phyloP scores from a whole-genome alignment of 1,140 invertebrate genomes.

The Scaptomyza hsui region DNA sequence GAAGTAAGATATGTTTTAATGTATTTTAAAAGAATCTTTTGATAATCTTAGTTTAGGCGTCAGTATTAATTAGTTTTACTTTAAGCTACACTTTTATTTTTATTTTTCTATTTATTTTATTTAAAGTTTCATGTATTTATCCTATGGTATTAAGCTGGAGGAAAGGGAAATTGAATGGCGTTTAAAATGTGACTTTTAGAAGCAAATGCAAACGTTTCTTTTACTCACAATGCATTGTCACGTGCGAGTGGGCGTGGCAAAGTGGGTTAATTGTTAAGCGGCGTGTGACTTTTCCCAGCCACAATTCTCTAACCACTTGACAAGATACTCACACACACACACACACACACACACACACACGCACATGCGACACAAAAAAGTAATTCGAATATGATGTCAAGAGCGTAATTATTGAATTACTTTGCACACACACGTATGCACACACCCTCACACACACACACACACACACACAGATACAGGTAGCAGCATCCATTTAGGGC shows the following conservation, averaged over 20 bases:
- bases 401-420: slow-evolving; percentile 79
- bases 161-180: slow-evolving; percentile 1
- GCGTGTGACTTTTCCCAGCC: slow-evolving; percentile 53
- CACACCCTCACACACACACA: slow-evolving; percentile 11
- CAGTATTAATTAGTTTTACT: too few relatives aligned
- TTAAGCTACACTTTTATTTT: too few relatives aligned
- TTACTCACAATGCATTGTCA: slow-evolving; percentile 7
- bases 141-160: too few relatives aligned
- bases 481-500: slow-evolving; percentile 25
- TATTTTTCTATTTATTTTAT: neutral
- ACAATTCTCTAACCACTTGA: slow-evolving; percentile 28
- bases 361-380: slow-evolving; percentile 41
- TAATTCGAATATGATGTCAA: slow-evolving; percentile 76
- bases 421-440: slow-evolving; percentile 39
- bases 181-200: neutral
- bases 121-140: neutral
- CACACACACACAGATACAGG: slow-evolving; percentile 4
- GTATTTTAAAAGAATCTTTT: too few relatives aligned
- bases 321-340: slow-evolving; percentile 16
- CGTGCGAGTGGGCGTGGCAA: slow-evolving; percentile 23
- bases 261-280: slow-evolving; percentile 69
- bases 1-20: too few relatives aligned
- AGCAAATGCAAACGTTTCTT: neutral
- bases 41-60: too few relatives aligned
- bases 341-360: neutral